phyloP scores from a whole-genome alignment of 92 coral and sea anemone genomes.

The Nematostella vectensis region DNA sequence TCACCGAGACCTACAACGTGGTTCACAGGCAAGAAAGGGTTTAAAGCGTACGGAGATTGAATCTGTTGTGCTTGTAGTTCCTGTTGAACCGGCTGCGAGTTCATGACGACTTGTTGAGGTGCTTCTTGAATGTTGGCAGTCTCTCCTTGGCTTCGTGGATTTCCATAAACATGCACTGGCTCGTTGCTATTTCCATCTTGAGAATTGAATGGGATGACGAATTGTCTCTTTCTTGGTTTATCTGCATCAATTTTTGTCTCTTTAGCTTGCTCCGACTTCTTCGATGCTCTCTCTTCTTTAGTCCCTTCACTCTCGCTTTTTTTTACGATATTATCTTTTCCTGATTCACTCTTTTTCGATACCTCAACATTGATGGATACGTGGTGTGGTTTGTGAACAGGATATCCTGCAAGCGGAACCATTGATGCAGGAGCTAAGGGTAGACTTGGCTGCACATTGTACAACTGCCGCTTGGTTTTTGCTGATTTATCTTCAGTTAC shows the following conservation, averaged over 20 bases:
- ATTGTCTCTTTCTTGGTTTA: slow-evolving; percentile 18
- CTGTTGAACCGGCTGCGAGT: slow-evolving; percentile 16
- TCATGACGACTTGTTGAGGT: not conserved
- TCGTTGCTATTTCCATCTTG: not conserved
- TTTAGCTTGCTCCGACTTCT: not conserved
- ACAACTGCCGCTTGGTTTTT: not conserved
- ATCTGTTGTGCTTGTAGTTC: too few species aligned
- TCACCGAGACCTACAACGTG: slow-evolving; percentile 1
- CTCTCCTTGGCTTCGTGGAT: not conserved
- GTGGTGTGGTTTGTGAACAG: not conserved
- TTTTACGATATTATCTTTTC: not conserved
- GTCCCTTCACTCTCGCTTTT: not conserved
- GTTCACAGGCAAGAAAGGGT: too few species aligned
- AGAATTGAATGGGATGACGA: slow-evolving; percentile 13
- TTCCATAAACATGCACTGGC: not conserved
- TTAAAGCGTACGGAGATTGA: too few species aligned
- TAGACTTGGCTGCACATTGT: slow-evolving; percentile 1
- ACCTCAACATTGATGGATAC: slow-evolving; percentile 57
- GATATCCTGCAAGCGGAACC: not conserved
- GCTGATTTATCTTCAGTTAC: slow-evolving; percentile 7
- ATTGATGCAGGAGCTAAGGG: not conserved
- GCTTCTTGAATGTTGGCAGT: not conserved
- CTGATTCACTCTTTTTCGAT: slow-evolving; percentile 34
- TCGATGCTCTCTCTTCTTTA: not conserved
- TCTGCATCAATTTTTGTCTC: not conserved